Conservation (phyloP, 2,888 invertebrate genomes). For the Polia nebulosa region DNA sequence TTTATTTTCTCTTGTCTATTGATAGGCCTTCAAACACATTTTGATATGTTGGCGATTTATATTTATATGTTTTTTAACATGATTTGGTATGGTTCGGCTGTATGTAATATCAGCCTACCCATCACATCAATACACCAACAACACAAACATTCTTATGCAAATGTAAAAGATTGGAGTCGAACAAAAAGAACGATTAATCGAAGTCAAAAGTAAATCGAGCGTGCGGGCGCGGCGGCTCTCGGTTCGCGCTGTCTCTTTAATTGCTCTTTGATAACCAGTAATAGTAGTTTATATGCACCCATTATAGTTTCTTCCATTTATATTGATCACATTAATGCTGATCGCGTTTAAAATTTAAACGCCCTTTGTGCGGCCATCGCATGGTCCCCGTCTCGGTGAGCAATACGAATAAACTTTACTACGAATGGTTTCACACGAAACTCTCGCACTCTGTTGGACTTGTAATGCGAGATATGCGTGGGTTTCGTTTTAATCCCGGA, state of each 20-base stretch:
- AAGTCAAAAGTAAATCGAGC: constrained; percentile 86
- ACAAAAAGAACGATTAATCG: constrained; percentile 87
- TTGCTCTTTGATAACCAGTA: constrained; percentile 86
- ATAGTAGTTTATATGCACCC: constrained; percentile 84
- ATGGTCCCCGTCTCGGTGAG: constrained; percentile 57
- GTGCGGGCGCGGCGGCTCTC: constrained; percentile 77
- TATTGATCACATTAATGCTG: constrained; percentile 78
- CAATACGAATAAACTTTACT: constrained; percentile 73
- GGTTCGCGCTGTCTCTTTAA: constrained; percentile 84
- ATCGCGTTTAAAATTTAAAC: constrained; percentile 76
- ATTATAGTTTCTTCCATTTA: constrained; percentile 81
- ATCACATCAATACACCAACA: constrained; percentile 65
- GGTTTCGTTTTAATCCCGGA: constrained; percentile 78
- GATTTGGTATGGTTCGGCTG: constrained; percentile 13
- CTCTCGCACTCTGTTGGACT: constrained; percentile 66
- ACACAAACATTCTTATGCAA: constrained; percentile 85
- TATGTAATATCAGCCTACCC: constrained; percentile 43
- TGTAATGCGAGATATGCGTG: constrained; percentile 79
- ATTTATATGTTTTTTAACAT: constrained; percentile 16
- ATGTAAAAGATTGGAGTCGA: constrained; percentile 81
- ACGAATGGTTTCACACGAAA: constrained; percentile 74
- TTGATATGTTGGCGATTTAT: constrained; percentile 32
- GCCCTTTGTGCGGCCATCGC: constrained; percentile 70
- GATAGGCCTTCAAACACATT: constrained; percentile 64
- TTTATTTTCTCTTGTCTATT: constrained; percentile 68